A percentile compares a stretch with the other conserved stretches of the same genome.
phyloP scores from a whole-genome alignment of 2,888 invertebrate species.

The Tachina lurida region DNA sequence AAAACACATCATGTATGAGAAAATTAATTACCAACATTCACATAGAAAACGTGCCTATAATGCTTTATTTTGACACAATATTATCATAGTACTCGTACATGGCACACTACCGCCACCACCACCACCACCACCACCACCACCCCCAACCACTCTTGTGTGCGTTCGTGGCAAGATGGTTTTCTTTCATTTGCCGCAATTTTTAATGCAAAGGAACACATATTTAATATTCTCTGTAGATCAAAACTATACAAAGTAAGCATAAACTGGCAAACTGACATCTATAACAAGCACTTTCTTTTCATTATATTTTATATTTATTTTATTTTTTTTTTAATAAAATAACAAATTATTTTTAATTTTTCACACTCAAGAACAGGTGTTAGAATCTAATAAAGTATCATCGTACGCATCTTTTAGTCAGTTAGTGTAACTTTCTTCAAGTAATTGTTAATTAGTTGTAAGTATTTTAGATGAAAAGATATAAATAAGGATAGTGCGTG shows the following conservation, averaged over 20 bases:
- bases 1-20: conserved; percentile 50
- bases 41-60: conserved; percentile 77
- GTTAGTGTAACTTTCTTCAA: conserved; percentile 19
- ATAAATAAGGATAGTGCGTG: background rate
- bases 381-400: conserved; percentile 50
- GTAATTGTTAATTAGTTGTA: conserved; percentile 33
- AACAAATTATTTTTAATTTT: conserved; percentile 23
- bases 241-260: conserved; percentile 21
- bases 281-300: background rate
- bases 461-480: background rate
- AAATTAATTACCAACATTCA: conserved; percentile 78
- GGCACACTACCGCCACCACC: conserved; percentile 1
- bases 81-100: conserved; percentile 56
- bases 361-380: conserved; percentile 47
- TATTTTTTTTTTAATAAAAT: background rate
- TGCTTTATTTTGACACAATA: conserved; percentile 73
- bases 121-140: too few species aligned
- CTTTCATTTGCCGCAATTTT: background rate
- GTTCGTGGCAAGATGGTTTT: background rate
- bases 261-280: conserved; percentile 16
- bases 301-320: background rate
- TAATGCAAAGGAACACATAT: conserved; percentile 1
- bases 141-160: background rate
- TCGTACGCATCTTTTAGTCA: conserved; percentile 25
- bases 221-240: conserved; percentile 47